Evolutionary conservation across 2,797 vertebrate species (phyloP), one percentile per base, ranked within the genome.

Genomic region (Spinibarbus caldwelli): DNA sequence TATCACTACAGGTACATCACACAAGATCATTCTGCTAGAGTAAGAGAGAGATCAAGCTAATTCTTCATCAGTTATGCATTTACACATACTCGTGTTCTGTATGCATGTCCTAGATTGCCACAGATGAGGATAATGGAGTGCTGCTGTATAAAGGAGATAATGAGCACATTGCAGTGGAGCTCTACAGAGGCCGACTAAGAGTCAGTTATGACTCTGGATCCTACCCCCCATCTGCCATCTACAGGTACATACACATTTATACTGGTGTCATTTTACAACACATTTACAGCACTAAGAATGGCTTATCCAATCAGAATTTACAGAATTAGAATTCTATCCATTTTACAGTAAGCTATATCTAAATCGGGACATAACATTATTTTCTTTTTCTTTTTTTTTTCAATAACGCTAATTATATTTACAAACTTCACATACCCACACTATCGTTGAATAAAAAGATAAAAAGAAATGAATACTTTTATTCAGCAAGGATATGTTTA

Each of bases 181-280:
- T 99, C 31, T 98, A 97, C 91, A 95, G 98, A 62, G 98, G 98
- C 11, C 96, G 98, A 59, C 96, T 99, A 59, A 96, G 98, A 43
- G 97, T 98, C 91, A 99, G 97, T 93, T 99, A 99, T 7, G 97
- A 99, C 89, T 97, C 97, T 0, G 97, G 97, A 87, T 96, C 95
- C 38, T 97, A 97, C 85, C 97, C 98, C 3, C 95, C 97, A 17
- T 97, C 97, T 89, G 97, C 98, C 81, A 99, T 99, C 90, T 99
- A 99, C 96, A 99, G 98, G 98, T 99, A 93, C 91, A 41, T 73
- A 80, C 71, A 86, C 31, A 38, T 59, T 80, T n/a, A n/a, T n/a
- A n/a, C n/a, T n/a, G n/a, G n/a, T n/a, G n/a, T n/a, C n/a, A n/a
- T 38, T 59, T 57, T 36, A 3, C 31, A n/a, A 59, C 11, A 26